Conservation (phyloP, 2,888 invertebrate species). For the Rhingia campestris region DNA sequence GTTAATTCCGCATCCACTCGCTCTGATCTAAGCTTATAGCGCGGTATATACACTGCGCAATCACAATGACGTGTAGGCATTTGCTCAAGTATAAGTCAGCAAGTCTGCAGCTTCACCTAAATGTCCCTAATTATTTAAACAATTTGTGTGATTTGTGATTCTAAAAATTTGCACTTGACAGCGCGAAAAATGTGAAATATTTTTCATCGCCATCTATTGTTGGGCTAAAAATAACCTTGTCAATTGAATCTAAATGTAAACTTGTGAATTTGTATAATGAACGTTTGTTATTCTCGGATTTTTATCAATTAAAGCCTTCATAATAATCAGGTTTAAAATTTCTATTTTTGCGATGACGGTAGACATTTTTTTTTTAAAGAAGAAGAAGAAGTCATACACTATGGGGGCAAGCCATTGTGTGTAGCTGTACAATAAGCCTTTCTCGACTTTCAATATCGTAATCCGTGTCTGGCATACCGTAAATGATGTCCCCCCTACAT, state of each 20-base stretch:
- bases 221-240: slow-evolving; percentile 45
- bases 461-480: slow-evolving; percentile 63
- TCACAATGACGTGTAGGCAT: background rate
- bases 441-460: slow-evolving; percentile 56
- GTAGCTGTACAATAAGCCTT: slow-evolving; percentile 61
- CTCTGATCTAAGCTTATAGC: background rate
- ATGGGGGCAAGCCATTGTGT: slow-evolving; percentile 35
- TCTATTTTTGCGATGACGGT: slow-evolving; percentile 31
- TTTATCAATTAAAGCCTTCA: slow-evolving; percentile 6
- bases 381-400: too few species aligned
- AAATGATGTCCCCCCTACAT: background rate
- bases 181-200: background rate
- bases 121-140: slow-evolving; percentile 6
- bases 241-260: slow-evolving; percentile 52
- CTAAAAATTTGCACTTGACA: slow-evolving; percentile 35
- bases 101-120: background rate
- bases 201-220: background rate
- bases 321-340: slow-evolving; percentile 27
- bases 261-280: slow-evolving; percentile 32
- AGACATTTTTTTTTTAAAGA: background rate
- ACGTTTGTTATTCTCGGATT: slow-evolving; percentile 6
- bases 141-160: slow-evolving; percentile 15
- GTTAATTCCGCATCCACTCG: background rate
- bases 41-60: background rate
- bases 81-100: background rate